Evolutionary conservation across 2,797 vertebrate species (phyloP), one percentile per base, ranked within the genome.

Genomic region (Aphelocoma californica): DNA sequence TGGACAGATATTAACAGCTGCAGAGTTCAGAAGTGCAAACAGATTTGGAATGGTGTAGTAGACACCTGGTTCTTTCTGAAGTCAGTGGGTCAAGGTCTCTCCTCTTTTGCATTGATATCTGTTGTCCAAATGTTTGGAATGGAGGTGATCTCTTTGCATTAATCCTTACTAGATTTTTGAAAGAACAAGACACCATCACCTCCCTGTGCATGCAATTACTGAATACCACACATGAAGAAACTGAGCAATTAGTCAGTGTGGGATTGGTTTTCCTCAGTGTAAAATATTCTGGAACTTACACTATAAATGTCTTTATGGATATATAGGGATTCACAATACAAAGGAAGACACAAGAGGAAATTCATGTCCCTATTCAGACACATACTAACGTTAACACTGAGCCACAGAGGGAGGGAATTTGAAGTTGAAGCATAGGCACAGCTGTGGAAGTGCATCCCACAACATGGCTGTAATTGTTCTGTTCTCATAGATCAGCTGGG

Each of bases 11-110:
- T 14, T 26, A 79, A 65, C 81, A 93, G 83, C 92, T 96, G 90
- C 62, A 65, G 65, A 88, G 95, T 85, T 95, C 92, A 81, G 54
- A 83, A 95, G 90, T 88, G 61, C 90, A 85, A 70, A 85, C 60
- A 69, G 67, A 31, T 82, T 90, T 92, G 85, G 57, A 91, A 79
- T 4, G 6, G 18, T 64, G 12, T 38, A 51, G 42, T 8, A 87
- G 67, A 54, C 95, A 93, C 71, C 57, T 87, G 70, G 38, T 31
- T 84, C 36, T 72, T 24, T 48, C 57, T 87, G 80, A 72, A 91
- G 69, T 61, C 62, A 57, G 16, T 57, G 25, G 60, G 67, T 80
- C 93, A 93, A 84, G 67, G 61, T 79, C 28, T 86, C 42, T 73
- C 13, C 32, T 71, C 32, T 45, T 88, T 62, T 77, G 64, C 32